Evolutionary conservation across 2,888 invertebrate genomes (phyloP), one percentile per base, ranked within the genome.

Genomic region (Malachius bipustulatus): DNA sequence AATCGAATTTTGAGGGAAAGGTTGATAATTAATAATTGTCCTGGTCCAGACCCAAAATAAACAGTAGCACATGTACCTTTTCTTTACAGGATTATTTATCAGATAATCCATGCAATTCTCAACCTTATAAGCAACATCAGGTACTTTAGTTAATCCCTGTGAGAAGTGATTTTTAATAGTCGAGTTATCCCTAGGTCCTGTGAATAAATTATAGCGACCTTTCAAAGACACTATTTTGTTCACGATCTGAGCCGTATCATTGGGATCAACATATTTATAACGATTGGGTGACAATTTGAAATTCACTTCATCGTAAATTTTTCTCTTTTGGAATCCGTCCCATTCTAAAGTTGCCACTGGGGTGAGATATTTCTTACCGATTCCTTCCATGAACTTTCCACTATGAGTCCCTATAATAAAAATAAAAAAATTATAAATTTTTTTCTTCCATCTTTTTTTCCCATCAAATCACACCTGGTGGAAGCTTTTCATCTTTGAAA

Each of bases 161-260:
- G 57, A 61, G 37, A 70, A 70, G 51, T 71, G 64, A 46, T 70
- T 71, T 48, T 69, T 70, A 9, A 71, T 67, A 0, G 69, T 64
- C 3, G 55, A 60, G 1, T 45, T 58, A 42, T 70, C 69, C 30
- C 73, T 56, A 16, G 59, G 59, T 0, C 71, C 73, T 0, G 71
- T 69, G 39, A 63, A 63, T 6, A 52, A 40, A 36, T 61, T 58
- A 37, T 62, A 63, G 1, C 62, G 63, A 0, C 62, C 62, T 34
- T 55, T 49, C 36, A 45, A 39, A 0, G 60, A 60, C 4, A 56
- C 54, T 3, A 49, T 41, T 35, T 45, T 47, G 2, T 29, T 31
- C n/a, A 48, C 14, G 4, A 47, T 14, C 1, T 41, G 46, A 6
- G 45, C 36, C 4, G 51, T 45, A 12, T 50, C 46, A 28, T 45